Base-by-base conservation (phyloP, 2,888 invertebrate species). In the Plebejus melissa region DNA sequence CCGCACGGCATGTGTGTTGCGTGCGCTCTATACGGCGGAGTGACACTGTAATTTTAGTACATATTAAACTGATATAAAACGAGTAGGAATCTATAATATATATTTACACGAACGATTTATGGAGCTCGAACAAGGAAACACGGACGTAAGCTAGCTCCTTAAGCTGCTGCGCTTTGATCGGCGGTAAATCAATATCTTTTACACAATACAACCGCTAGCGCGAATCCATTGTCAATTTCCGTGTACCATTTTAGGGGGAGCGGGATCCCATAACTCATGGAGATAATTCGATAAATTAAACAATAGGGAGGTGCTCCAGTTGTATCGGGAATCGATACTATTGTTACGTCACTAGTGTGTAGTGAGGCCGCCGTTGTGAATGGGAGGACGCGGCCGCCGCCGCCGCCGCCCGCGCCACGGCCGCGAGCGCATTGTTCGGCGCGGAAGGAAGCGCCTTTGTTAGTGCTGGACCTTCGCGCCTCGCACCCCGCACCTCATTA, bases 401-500 rank as follows among this genome's bases (percentile, higher is more conserved):
- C 41, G 41, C 41, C 41, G 50, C 54, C 16, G 11, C 54, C 58
- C 7, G 7, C 58, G 22, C 58, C 58, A 58, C 58, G 58, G 58
- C 58, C 58, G 58, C n/a, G n/a, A 54, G 65, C 60, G 87, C 90
- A 92, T 92, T 91, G 91, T 92, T 90, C 82, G 78, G 78, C 84
- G 82, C 88, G 90, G 91, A 91, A 91, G 92, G 91, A 92, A 92
- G 88, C 87, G 80, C 83, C 65, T 65, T 65, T 65, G 65, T 65
- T 32, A 54, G 54, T 13, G 65, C 28, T 28, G 65, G 32, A 32
- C 65, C 65, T 65, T 65, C 65, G 32, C 65, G 28, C 32, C 32
- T 28, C 32, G 32, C 65, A 58, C 58, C 58, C 22, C 58, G 58
- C 58, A 58, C 22, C n/a, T 13, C 65, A 65, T 11, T 65, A 65